phyloP scores from a whole-genome alignment of 2,797 vertebrate genomes.

The Buceros bicornis region DNA sequence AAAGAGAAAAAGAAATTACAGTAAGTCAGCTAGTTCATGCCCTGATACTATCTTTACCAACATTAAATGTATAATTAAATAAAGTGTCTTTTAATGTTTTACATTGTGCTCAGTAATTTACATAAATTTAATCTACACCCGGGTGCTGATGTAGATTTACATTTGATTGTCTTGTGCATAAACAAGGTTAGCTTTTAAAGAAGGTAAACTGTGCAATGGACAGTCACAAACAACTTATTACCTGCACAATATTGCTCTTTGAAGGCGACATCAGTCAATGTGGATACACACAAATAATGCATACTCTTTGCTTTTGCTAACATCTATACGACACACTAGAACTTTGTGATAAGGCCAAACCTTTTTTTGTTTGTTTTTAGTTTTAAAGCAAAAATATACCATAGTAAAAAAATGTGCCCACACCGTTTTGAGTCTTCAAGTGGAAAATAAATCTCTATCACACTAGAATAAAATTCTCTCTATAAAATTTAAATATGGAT shows the following conservation, averaged over 20 bases:
- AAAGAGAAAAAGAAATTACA: conserved; percentile 55
- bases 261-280: conserved; percentile 79
- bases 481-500: conserved; percentile 84
- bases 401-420: conserved; percentile 81
- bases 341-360: conserved; percentile 83
- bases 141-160: conserved; percentile 75
- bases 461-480: conserved; percentile 84
- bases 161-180: conserved; percentile 88
- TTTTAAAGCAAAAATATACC: conserved; percentile 81
- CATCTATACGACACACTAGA: conserved; percentile 79
- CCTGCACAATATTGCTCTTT: conserved; percentile 83
- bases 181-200: conserved; percentile 78
- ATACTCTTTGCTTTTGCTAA: conserved; percentile 79
- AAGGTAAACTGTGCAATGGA: conserved; percentile 82
- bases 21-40: conserved; percentile 67
- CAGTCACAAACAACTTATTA: conserved; percentile 80
- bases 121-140: conserved; percentile 69
- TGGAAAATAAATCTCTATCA: conserved; percentile 86
- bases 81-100: conserved; percentile 77
- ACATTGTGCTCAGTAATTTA: conserved; percentile 81
- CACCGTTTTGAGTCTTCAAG: conserved; percentile 73
- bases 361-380: conserved; percentile 74
- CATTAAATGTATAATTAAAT: conserved; percentile 73
- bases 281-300: conserved; percentile 81
- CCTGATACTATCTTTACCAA: conserved; percentile 66